Conservation (phyloP, 2,888 invertebrate genomes). For the Malacosoma neustria region DNA sequence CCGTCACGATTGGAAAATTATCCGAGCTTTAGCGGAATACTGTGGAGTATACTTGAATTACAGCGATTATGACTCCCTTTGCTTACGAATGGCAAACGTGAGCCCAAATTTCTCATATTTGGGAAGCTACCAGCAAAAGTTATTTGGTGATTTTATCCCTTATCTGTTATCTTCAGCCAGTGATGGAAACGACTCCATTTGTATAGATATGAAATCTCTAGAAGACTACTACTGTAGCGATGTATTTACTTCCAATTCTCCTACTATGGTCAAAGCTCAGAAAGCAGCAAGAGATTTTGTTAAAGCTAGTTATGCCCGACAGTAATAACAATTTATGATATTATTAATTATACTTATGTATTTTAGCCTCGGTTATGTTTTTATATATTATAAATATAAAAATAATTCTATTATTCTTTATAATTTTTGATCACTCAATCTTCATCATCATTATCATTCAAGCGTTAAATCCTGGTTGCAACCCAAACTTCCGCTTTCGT, state of each 20-base stretch:
- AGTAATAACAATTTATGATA: constrained; percentile 12
- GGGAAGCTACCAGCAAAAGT: constrained; percentile 36
- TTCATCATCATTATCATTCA: too few species aligned
- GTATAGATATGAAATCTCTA: constrained; percentile 38
- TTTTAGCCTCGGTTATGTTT: too few species aligned
- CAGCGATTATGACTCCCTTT: constrained; percentile 31
- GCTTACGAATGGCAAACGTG: constrained; percentile 39
- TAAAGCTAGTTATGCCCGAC: constrained; percentile 23
- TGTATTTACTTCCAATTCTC: constrained; percentile 49
- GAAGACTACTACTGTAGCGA: constrained; percentile 57
- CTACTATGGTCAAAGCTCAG: constrained; percentile 46
- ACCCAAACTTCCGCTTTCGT: too few species aligned
- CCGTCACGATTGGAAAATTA: constrained; percentile 97
- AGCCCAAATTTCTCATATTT: constrained; percentile 46
- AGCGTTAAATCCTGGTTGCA: too few species aligned
- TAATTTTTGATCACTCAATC: too few species aligned
- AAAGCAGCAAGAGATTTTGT: constrained; percentile 33
- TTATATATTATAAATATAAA: too few species aligned
- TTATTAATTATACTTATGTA: too few species aligned
- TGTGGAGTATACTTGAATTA: constrained; percentile 37
- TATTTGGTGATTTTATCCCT: constrained; percentile 27
- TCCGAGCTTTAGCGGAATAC: constrained; percentile 68
- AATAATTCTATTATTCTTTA: too few species aligned
- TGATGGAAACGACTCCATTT: constrained; percentile 10
- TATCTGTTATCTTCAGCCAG: constrained; percentile 12